Evolutionary conservation across 2,113 vertebrate species (phyloP).

Genomic region (Passer montanus): DNA sequence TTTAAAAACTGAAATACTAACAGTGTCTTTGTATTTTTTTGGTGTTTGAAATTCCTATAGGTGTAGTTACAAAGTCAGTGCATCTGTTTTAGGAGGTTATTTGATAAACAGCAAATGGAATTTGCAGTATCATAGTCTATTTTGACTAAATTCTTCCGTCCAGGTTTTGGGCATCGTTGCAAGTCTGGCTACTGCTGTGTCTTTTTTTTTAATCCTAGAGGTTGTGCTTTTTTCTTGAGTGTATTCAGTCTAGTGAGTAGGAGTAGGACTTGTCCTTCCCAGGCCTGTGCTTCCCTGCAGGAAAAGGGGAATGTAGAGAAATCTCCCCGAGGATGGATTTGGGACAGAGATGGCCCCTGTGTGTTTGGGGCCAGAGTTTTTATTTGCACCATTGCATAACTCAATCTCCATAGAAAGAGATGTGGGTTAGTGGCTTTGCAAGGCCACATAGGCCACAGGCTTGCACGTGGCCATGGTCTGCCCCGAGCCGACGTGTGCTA

Average conservation of each 20-base stretch:
- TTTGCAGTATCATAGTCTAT: not conserved
- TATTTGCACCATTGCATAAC: constrained; percentile 45
- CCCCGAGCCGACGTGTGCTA: not conserved
- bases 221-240: not conserved
- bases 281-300: not conserved
- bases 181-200: not conserved
- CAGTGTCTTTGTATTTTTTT: not conserved
- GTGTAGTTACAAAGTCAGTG: not conserved
- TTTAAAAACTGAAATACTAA: not conserved
- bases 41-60: not conserved
- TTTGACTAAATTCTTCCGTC: not conserved
- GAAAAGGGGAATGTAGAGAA: not conserved
- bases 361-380: constrained; percentile 46
- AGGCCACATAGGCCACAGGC: accelerated
- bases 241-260: not conserved
- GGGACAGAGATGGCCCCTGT: not conserved
- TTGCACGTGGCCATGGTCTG: not conserved
- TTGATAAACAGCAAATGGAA: not conserved
- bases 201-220: not conserved
- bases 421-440: constrained; percentile 14
- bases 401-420: not conserved
- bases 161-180: not conserved
- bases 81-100: not conserved
- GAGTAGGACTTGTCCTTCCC: not conserved
- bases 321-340: not conserved